Conservation (phyloP, 2,113 vertebrate species). For the Euleptes europaea region DNA sequence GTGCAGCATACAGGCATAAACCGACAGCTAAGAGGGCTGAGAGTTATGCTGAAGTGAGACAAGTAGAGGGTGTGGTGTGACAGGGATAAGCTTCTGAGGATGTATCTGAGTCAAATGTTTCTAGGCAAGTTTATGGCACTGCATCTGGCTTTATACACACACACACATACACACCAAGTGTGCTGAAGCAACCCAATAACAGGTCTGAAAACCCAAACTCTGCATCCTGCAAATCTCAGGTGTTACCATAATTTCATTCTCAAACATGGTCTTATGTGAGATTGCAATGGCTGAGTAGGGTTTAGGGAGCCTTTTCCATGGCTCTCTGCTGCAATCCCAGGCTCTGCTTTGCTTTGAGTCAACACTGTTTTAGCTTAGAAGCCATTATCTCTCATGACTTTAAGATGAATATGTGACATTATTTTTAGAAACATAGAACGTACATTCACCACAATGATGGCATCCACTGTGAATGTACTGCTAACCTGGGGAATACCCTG, state of each 20-base stretch:
- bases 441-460: neutral
- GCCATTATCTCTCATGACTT: neutral
- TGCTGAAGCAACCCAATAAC: neutral
- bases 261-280: neutral
- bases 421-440: neutral
- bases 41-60: no score
- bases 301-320: neutral
- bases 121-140: neutral
- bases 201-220: neutral
- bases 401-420: neutral
- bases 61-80: no score
- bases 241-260: conserved; percentile 10
- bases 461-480: neutral
- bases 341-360: neutral
- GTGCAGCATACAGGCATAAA: no score
- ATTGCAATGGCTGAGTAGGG: neutral
- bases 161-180: neutral
- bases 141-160: neutral
- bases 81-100: no score
- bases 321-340: neutral
- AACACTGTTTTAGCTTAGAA: neutral
- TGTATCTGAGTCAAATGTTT: neutral
- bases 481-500: neutral
- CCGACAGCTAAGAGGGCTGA: no score
- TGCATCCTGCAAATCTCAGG: neutral